These are phyloP conservation scores for Drosophila melanosoma DNA, from an alignment of 2,888 invertebrate genomes.

Conservation along the genomic window DNA sequence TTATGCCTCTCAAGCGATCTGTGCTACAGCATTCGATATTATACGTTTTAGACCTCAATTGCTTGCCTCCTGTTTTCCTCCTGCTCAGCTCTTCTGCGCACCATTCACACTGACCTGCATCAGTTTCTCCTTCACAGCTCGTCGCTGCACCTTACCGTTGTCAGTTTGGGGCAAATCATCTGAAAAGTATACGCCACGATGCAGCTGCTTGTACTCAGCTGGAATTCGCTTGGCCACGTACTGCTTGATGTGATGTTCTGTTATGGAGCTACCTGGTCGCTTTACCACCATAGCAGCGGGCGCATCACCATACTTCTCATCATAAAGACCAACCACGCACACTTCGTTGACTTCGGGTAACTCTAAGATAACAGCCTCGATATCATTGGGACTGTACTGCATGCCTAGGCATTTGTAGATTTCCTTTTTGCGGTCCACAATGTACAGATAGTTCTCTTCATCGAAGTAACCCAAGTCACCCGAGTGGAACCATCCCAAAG, in stretches of 20 bases:
- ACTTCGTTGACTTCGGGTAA: conserved; percentile 67
- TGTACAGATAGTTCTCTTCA: conserved; percentile 60
- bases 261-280: conserved; percentile 35
- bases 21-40: background rate
- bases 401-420: conserved; percentile 66
- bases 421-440: conserved; percentile 79
- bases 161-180: conserved; percentile 62
- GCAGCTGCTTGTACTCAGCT: conserved; percentile 56
- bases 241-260: conserved; percentile 36
- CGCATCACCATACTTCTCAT: conserved; percentile 60
- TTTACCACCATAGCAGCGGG: conserved; percentile 73
- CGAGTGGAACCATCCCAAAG: conserved; percentile 72
- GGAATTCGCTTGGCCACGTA: conserved; percentile 43
- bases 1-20: background rate
- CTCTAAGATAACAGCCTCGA: conserved; percentile 65
- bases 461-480: conserved; percentile 82
- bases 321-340: conserved; percentile 71
- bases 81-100: conserved; percentile 14
- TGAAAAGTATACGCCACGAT: conserved; percentile 68
- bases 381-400: conserved; percentile 66
- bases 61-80: background rate
- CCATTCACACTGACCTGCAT: conserved; percentile 3
- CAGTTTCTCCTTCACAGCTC: conserved; percentile 34
- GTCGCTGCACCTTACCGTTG: conserved; percentile 60
- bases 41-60: background rate